phyloP scores from a whole-genome alignment of 2,113 vertebrate species.

The Ictalurus furcatus region DNA sequence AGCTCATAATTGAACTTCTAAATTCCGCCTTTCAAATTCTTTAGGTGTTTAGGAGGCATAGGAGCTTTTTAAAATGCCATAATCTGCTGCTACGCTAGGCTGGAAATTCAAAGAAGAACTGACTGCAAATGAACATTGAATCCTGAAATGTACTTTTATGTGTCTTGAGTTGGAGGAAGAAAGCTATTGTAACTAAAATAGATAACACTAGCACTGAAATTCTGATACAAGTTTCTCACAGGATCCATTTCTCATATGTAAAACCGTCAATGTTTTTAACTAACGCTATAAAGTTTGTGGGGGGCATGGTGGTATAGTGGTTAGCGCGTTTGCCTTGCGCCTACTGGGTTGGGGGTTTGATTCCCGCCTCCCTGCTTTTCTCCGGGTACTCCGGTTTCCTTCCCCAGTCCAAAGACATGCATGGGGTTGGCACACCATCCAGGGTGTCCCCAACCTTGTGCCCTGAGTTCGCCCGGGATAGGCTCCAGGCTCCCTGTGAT shows the following conservation, averaged over 20 bases:
- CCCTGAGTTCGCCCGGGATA: no score
- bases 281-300: background rate
- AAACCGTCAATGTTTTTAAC: background rate
- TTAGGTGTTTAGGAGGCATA: conserved; percentile 1
- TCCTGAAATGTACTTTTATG: background rate
- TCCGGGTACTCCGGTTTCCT: no score
- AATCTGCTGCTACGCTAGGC: conserved; percentile 21
- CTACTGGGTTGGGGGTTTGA: no score
- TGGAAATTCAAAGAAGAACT: conserved; percentile 16
- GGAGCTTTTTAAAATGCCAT: conserved; percentile 21
- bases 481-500: no score
- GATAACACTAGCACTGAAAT: background rate
- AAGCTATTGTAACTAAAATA: background rate
- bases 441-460: no score
- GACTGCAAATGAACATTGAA: conserved; percentile 23
- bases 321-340: no score
- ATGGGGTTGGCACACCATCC: no score
- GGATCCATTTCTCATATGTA: background rate
- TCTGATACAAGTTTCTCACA: background rate
- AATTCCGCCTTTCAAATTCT: conserved; percentile 26
- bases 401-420: no score
- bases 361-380: no score
- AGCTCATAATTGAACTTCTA: conserved; percentile 21
- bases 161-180: background rate
- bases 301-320: no score